These are phyloP conservation scores for Nomada goodeniana DNA, from an alignment of 2,888 invertebrate species.

Conservation along the genomic window DNA sequence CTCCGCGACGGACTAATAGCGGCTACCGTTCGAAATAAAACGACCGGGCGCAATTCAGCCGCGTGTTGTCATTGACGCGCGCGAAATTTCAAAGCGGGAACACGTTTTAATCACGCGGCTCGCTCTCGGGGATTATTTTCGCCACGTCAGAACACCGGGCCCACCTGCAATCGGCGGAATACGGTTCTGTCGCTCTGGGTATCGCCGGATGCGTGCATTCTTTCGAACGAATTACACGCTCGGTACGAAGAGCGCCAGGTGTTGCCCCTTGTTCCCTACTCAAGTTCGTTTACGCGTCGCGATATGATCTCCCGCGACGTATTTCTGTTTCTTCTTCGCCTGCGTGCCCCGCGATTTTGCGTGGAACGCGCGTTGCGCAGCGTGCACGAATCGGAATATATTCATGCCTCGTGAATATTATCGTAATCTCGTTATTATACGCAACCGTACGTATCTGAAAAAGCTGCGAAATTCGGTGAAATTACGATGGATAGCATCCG, in stretches of 20 bases:
- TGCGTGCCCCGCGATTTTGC: background rate
- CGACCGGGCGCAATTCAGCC: conserved; percentile 42
- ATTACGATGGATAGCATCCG: background rate
- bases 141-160: conserved; percentile 41
- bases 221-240: conserved; percentile 37
- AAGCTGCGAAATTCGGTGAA: background rate
- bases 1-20: conserved; percentile 49
- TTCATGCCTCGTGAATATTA: background rate
- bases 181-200: conserved; percentile 30
- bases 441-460: too few species aligned
- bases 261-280: conserved; percentile 14
- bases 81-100: conserved; percentile 55
- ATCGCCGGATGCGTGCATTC: conserved; percentile 10
- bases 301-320: background rate
- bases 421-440: too few species aligned
- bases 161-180: conserved; percentile 47
- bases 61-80: conserved; percentile 58
- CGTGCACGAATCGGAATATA: too few species aligned
- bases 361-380: too few species aligned
- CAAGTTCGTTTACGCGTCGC: background rate
- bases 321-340: background rate
- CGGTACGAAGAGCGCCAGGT: conserved; percentile 18
- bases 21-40: conserved; percentile 32
- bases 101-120: conserved; percentile 54
- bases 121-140: conserved; percentile 67